Base-by-base conservation (phyloP, 2,113 vertebrate genomes). In the Nymphicus hollandicus region DNA sequence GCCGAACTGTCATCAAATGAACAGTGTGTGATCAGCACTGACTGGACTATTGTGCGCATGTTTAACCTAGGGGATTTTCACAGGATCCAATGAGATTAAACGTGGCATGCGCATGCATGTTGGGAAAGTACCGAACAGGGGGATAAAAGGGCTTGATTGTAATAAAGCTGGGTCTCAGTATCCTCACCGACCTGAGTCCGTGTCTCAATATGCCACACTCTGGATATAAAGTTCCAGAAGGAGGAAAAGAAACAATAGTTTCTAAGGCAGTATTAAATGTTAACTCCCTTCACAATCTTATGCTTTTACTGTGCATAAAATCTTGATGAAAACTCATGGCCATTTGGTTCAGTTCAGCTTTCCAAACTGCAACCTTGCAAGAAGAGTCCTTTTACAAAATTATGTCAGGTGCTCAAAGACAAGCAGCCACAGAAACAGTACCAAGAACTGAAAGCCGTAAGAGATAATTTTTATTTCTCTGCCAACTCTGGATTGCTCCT, bases 381-480 rank as follows among this genome's bases (percentile, higher is more conserved):
- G 56, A 84, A 58, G 23, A 17, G 2, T 46, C 14, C 11, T 88
- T 78, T 70, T 23, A 56, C 20, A 53, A 85, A 44, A 24, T 46
- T 43, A 0, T 64, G 16, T 41, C 37, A 72, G 19, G 17, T 53
- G n/a, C 64, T 81, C 55, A 37, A 39, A 84, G 41, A 70, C 5
- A 44, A 86, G 37, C 41, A 86, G 74, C 25, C 50, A 73, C 5
- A 4, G 43, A 61, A 93, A 91, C 25, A 47, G 61, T 29, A 72
- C 6, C 0, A 0, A 77, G 24, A 84, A 52, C 24, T 25, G 27
- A 79, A 71, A 76, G 43, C 25, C 5, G 0, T 29, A n/a, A n/a
- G 39, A 63, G 39, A 74, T n/a, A 2, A 46, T 17, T 56, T 77
- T 46, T 46, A 55, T n/a, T 74, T 79, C 47, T 91, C 35, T 65